These are phyloP conservation scores for Thera obeliscata DNA, from an alignment of 2,888 invertebrate species.

Conservation along the genomic window DNA sequence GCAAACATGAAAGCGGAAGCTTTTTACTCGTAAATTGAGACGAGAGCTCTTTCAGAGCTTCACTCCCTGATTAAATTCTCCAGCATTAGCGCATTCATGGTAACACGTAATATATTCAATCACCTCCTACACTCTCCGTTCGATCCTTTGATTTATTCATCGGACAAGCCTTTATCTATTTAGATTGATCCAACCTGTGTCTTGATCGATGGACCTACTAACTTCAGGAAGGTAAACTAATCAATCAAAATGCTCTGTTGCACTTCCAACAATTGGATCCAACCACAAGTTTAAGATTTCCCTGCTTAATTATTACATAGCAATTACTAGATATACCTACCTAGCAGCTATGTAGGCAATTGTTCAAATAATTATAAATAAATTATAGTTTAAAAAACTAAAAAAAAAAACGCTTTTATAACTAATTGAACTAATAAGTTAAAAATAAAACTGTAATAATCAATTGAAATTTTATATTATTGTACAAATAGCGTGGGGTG, in stretches of 20 bases:
- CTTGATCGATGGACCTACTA: conserved; percentile 35
- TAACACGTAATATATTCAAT: conserved; percentile 68
- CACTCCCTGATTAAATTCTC: conserved; percentile 67
- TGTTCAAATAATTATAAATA: too few relatives aligned
- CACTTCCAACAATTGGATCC: not conserved
- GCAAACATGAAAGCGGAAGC: conserved; percentile 62
- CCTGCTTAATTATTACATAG: too few relatives aligned
- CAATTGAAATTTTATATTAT: too few relatives aligned
- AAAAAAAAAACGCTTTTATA: too few relatives aligned
- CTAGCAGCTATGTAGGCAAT: too few relatives aligned
- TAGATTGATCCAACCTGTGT: conserved; percentile 34
- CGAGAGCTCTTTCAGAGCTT: conserved; percentile 56
- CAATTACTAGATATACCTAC: too few relatives aligned
- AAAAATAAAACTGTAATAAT: too few relatives aligned
- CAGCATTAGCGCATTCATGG: conserved; percentile 68
- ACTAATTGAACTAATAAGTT: too few relatives aligned
- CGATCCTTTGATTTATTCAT: conserved; percentile 57
- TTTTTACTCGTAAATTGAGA: conserved; percentile 64
- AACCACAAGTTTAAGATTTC: too few relatives aligned
- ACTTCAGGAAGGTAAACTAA: conserved; percentile 27
- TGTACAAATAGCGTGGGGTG: too few relatives aligned
- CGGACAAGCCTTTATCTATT: conserved; percentile 37
- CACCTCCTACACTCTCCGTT: conserved; percentile 55
- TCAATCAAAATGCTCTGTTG: conserved; percentile 31
- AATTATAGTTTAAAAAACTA: too few relatives aligned